These are phyloP conservation scores for Drosophila cracens DNA, from an alignment of 2,888 invertebrate genomes.

Conservation along the genomic window DNA sequence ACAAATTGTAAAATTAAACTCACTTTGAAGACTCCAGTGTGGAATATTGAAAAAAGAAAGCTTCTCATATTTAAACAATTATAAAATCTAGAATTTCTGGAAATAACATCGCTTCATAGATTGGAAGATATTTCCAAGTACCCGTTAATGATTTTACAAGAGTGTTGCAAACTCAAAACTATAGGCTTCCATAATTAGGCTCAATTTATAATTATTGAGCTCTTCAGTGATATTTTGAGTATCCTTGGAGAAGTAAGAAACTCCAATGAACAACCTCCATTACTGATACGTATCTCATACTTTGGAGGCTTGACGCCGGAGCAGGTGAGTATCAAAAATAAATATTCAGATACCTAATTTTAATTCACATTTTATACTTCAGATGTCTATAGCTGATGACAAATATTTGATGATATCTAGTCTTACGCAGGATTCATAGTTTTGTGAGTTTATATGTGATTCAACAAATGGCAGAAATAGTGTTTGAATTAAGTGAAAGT, in stretches of 20 bases:
- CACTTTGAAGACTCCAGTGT: conserved; percentile 3
- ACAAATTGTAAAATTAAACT: not conserved
- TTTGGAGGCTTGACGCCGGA: conserved; percentile 2
- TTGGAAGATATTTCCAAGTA: not conserved
- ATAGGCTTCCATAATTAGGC: not conserved
- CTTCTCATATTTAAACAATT: not conserved
- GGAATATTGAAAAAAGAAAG: not conserved
- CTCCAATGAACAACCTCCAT: not conserved
- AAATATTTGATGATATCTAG: not conserved
- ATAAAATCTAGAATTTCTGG: not conserved
- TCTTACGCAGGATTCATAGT: not conserved
- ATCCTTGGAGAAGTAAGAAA: not conserved
- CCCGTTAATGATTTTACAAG: not conserved
- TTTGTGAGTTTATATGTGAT: not conserved
- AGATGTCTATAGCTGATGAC: not conserved
- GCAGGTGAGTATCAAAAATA: not conserved
- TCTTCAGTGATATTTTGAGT: not conserved
- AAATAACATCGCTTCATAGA: not conserved
- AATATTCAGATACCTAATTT: not conserved
- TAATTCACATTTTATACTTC: not conserved
- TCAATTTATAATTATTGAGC: not conserved
- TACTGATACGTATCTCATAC: not conserved
- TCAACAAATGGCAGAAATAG: not conserved
- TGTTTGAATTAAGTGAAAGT: not conserved
- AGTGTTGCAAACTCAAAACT: not conserved